These are phyloP conservation scores for Drosophila phalerata DNA, from an alignment of 2,888 invertebrate species.

Conservation along the genomic window DNA sequence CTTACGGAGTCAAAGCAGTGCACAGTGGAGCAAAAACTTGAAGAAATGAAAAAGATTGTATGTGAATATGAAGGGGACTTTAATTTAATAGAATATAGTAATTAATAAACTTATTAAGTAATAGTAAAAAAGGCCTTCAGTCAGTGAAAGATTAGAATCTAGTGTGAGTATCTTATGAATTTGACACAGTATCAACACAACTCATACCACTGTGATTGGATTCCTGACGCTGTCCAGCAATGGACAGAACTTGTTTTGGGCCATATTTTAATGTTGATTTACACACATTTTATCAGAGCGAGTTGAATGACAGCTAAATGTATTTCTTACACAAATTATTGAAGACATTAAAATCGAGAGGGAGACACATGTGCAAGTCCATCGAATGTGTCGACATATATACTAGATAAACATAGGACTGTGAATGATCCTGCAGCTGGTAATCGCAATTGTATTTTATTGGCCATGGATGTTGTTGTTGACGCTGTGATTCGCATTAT, in stretches of 20 bases:
- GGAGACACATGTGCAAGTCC: not conserved
- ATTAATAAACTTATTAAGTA: too few relatives aligned
- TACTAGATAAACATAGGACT: conserved; percentile 2
- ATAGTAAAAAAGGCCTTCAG: not conserved
- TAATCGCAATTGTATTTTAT: conserved; percentile 56
- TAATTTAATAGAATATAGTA: not conserved
- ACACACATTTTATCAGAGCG: conserved; percentile 38
- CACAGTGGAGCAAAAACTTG: conserved; percentile 40
- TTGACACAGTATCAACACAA: not conserved
- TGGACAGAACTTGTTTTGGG: conserved; percentile 52
- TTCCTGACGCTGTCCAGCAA: conserved; percentile 1
- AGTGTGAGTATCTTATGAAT: not conserved
- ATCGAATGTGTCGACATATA: not conserved
- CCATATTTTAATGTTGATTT: conserved; percentile 55
- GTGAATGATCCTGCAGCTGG: conserved; percentile 9
- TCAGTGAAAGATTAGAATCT: not conserved
- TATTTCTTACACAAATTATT: conserved; percentile 47
- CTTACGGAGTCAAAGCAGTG: conserved; percentile 17
- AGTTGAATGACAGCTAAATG: conserved; percentile 58
- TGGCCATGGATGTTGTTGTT: conserved; percentile 31
- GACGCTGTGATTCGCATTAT: conserved; percentile 69
- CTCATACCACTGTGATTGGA: conserved; percentile 14
- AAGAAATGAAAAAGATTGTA: not conserved
- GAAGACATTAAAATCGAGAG: conserved; percentile 27
- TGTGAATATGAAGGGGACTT: not conserved